Evolutionary conservation across 1,140 invertebrate species (phyloP), one percentile per base, ranked within the genome.

Genomic region (Trinorchestia longiramus): DNA sequence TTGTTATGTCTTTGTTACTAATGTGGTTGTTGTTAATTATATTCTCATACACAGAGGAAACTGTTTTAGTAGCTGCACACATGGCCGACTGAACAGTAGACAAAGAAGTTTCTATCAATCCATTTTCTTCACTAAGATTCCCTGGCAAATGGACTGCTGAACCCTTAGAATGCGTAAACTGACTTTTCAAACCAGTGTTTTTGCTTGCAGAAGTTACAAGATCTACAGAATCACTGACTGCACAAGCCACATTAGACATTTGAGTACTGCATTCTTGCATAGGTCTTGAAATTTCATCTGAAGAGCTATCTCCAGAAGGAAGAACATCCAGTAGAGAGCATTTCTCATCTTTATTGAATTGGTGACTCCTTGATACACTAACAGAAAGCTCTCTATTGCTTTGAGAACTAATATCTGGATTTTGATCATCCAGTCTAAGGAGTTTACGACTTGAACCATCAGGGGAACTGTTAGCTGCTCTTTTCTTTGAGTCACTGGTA

Each of bases 21-120:
- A 94, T 94, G 92, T 94, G 92, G 40, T 94, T 94, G 43, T 94
- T 94, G 44, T 94, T 94, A 40, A 94, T 94, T 43, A 94, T 94
- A 40, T 94, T 94, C 43, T 94, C 92, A 94, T 45, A 94, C 36
- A 94, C 92, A 17, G 92, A 94, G 8, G 92, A 94, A 42, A 47
- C 92, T 43, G 92, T 15, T 19, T 90, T 90, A 90, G n/a, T 90
- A 43, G 88, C 43, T 42, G n/a, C 88, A 90, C 88, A 42, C 41
- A 43, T 41, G n/a, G 36, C n/a, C 4, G 88, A 43, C 88, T 90
- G 88, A 8, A 36, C 62, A 77, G 11, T 77, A 3, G 62, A 77
- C 28, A 77, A 77, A 3, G 62, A 77, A 77, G 62, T 3, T 77
- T 77, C 62, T 28, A 19, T 77, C 62, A 77, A 77, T 36, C 62